Base-by-base conservation (phyloP, 2,113 vertebrate genomes). In the Bujurquina vittata region DNA sequence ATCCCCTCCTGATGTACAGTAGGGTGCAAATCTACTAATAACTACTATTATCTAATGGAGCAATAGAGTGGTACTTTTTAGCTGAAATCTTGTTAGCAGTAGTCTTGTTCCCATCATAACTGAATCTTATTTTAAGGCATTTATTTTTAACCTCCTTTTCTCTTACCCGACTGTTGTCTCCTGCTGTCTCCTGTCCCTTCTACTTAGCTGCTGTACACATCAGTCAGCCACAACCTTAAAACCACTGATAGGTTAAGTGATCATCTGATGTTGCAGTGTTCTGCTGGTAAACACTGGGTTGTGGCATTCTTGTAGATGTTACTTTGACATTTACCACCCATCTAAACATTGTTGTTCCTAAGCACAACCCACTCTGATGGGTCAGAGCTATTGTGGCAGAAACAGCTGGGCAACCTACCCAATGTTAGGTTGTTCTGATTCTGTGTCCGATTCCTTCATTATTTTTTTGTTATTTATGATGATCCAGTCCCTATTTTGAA, bases 21-120 rank as follows among this genome's bases (percentile, higher is more conserved):
- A 20, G 58, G 62, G 18, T 22, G 35, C 60, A 22, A 54, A 65
- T 84, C 60, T 75, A 77, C 20, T n/a, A 61, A 75, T 67, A 61
- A 79, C 26, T 23, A 79, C n/a, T 20, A 74, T 58, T 55, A 60
- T 81, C 75, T 46, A 23, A 31, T 59, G 54, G 61, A 58, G 26
- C 2, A 55, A 20, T 52, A 26, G 15, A 81, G 33, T 12, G 40
- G 52, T 52, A 40, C 54, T 79, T 83, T 67, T 33, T 81, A 26
- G 26, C 26, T 26, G 26, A 73, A 59, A 59, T 52, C 2, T n/a
- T 80, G 40, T 60, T 67, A 74, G 40, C 58, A 58, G 15, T 54
- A 62, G 58, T 46, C 29, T 15, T 22, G 74, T 75, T 17, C 10
- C 60, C 49, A 14, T 37, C 3, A 59, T 54, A 69, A 31, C 0